Evolutionary conservation across 2,888 invertebrate genomes (phyloP), one percentile per base, ranked within the genome.

Genomic region (Autographa pulchrina): DNA sequence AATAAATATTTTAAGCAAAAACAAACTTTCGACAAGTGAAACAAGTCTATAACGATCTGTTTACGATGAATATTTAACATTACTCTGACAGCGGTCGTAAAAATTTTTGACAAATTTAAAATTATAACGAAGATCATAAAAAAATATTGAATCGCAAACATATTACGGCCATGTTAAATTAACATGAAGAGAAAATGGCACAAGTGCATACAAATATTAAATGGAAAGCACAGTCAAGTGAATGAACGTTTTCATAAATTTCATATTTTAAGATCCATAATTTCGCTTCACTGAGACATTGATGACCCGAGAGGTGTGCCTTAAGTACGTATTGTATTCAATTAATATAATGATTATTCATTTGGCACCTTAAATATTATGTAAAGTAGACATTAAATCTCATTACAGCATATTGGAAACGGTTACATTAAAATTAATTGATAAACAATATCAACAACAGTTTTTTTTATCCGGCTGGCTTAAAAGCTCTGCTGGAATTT

Each of bases 91-190:
- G 72, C 61, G 62, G 65, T 43, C 70, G 62, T 79, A 76, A 78
- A 78, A 20, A 65, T 65, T 73, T 73, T 79, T 75, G 77, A 79
- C 60, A 84, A 77, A 74, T 75, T 79, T 68, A 67, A 70, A 80
- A 71, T 72, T 65, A 71, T 68, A 66, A 78, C 67, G 69, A 66
- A 61, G 64, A 41, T 73, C 67, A 69, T 81, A 72, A 75, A 78
- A 80, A 18, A 75, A 80, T 82, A 83, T 80, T 75, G 70, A 48
- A 77, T 69, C 60, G 35, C 62, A 25, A 74, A 13, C 48, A 68
- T 67, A 67, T 74, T 70, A 72, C 59, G 59, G 38, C 13, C 20
- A 32, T 56, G n/a, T 75, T 62, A 59, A 78, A 68, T 54, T 41
- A 59, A 64, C 48, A 65, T 59, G 56, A 72, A 38, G 16, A 61